Conservation (phyloP, 2,113 vertebrate genomes). For the Panthera leo region DNA sequence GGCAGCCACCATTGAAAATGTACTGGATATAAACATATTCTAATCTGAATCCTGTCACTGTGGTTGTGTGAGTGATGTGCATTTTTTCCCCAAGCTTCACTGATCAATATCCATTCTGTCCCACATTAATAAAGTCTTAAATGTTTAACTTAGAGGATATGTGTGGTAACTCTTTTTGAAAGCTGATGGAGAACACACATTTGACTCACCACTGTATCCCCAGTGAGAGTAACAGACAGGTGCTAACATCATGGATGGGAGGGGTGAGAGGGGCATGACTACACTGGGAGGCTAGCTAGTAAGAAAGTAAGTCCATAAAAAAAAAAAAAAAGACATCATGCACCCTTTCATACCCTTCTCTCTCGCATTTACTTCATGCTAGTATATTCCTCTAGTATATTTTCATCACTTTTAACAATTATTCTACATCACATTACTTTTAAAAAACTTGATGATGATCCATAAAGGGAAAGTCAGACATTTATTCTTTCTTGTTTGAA, state of each 20-base stretch:
- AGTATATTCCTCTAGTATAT: not conserved
- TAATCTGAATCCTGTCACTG: not conserved
- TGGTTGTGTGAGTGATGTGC: not conserved
- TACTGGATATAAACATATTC: not conserved
- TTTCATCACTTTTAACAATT: not conserved
- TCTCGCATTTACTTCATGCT: not conserved
- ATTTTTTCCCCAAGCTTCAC: constrained; percentile 55
- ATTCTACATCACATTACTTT: not conserved
- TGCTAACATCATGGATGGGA: not conserved
- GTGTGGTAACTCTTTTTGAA: not conserved
- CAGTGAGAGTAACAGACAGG: not conserved
- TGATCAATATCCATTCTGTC: constrained; percentile 62
- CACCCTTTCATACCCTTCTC: not conserved
- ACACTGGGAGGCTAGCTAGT: too few species aligned
- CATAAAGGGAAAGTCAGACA: not conserved
- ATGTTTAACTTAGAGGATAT: constrained; percentile 19
- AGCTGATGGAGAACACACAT: not conserved
- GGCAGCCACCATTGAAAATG: constrained; percentile 29
- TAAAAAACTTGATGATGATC: not conserved
- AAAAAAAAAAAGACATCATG: not conserved
- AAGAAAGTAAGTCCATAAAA: not conserved
- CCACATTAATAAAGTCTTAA: constrained; percentile 26
- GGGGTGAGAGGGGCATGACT: too few species aligned
- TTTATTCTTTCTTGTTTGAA: not conserved
- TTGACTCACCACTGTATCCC: rapidly evolving